Evolutionary conservation across 2,888 invertebrate species (phyloP).

Genomic region (Megalurothrips usitatus): DNA sequence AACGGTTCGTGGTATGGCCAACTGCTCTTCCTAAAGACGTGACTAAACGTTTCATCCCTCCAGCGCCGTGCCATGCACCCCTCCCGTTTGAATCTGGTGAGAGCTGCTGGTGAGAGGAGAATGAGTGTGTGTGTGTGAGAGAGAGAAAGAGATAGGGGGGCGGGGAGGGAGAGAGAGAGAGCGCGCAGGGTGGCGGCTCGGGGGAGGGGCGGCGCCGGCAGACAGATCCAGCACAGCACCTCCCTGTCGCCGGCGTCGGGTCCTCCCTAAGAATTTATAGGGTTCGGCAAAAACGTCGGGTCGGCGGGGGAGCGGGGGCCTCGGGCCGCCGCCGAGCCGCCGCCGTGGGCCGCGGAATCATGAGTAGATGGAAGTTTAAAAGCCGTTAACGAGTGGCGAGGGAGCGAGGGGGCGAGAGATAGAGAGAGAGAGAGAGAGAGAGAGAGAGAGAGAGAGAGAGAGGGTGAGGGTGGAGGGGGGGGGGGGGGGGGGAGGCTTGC

Average conservation of each 20-base stretch:
- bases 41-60: no score
- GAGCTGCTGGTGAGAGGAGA: no score
- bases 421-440: no score
- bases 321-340: no score
- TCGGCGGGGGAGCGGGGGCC: no score
- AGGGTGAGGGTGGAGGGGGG: background rate
- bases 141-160: background rate
- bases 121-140: background rate
- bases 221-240: no score
- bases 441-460: background rate
- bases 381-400: background rate
- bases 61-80: no score
- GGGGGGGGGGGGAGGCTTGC: background rate
- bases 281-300: background rate
- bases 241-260: no score
- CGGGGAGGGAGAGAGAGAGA: background rate
- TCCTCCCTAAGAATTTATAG: background rate
- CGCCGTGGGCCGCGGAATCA: background rate
- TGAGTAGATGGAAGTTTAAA: slow-evolving; percentile 6
- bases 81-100: no score
- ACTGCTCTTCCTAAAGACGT: no score
- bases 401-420: background rate
- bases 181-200: background rate
- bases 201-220: background rate
- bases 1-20: no score